Conservation (phyloP, 2,888 invertebrate species). For the Cartodere bifasciata region DNA sequence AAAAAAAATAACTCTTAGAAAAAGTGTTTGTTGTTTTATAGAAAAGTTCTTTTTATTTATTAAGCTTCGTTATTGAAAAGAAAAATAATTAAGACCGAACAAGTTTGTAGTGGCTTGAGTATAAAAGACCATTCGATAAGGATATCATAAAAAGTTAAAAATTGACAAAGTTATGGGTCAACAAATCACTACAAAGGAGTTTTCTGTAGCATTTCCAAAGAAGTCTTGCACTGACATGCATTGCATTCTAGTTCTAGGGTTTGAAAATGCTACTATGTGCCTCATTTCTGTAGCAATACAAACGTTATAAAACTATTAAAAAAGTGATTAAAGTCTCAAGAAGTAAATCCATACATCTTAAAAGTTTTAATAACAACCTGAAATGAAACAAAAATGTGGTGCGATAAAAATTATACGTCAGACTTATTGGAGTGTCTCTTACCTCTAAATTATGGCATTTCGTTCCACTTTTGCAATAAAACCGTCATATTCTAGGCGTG, state of each 20-base stretch:
- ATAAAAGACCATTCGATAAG: too few species aligned
- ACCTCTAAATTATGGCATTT: constrained; percentile 23
- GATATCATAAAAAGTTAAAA: too few species aligned
- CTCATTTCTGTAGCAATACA: constrained; percentile 4
- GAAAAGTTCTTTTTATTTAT: too few species aligned
- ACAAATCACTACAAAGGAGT: neutral
- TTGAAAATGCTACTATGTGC: neutral
- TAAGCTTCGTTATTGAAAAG: too few species aligned
- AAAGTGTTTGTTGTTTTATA: too few species aligned
- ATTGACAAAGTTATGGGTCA: constrained; percentile 1
- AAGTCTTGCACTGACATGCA: neutral
- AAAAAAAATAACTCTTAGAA: too few species aligned
- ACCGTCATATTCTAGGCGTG: constrained; percentile 19
- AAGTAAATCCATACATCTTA: constrained; percentile 22
- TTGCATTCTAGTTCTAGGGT: neutral
- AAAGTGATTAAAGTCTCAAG: constrained; percentile 19
- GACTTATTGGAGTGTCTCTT: constrained; percentile 22
- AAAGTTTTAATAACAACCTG: constrained; percentile 22
- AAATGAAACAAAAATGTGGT: constrained; percentile 21
- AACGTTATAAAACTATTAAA: constrained; percentile 16
- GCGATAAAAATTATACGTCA: constrained; percentile 23
- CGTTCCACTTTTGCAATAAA: constrained; percentile 18
- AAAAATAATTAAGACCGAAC: too few species aligned
- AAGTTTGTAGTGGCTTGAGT: too few species aligned
- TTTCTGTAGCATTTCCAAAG: neutral